A percentile compares a stretch with the other conserved stretches of the same genome.
These are phyloP conservation scores for Ceriagrion tenellum DNA, from an alignment of 2,888 invertebrate genomes.

Conservation along the genomic window DNA sequence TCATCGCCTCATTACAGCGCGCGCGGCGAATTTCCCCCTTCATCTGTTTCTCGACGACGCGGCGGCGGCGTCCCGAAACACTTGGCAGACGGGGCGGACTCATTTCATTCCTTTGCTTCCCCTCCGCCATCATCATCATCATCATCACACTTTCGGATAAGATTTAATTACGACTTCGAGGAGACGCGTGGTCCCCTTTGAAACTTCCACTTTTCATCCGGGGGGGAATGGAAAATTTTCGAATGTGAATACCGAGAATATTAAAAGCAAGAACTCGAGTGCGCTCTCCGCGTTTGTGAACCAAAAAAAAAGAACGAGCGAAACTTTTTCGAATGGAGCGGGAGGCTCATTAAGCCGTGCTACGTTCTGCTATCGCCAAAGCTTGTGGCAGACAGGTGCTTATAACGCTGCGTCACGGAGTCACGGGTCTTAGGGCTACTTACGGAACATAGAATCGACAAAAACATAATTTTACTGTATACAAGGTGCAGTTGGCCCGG, in stretches of 20 bases:
- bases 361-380: too few relatives aligned
- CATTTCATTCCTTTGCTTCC: background rate
- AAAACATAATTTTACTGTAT: too few relatives aligned
- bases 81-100: background rate
- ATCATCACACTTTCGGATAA: conserved; percentile 2
- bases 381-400: too few relatives aligned
- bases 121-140: background rate
- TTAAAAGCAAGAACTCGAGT: background rate
- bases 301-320: too few relatives aligned
- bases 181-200: background rate
- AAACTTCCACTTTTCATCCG: background rate
- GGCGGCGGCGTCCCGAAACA: conserved; percentile 34
- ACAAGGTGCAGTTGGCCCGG: too few relatives aligned
- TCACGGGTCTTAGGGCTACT: too few relatives aligned
- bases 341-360: background rate
- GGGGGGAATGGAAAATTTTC: background rate
- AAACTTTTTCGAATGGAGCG: too few relatives aligned
- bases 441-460: too few relatives aligned
- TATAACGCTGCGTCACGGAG: too few relatives aligned
- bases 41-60: background rate
- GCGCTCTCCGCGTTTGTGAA: background rate
- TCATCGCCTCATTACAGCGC: background rate
- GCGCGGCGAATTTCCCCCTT: background rate
- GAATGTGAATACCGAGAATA: background rate
- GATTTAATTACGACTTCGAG: conserved; percentile 8